phyloP scores from a whole-genome alignment of 2,113 vertebrate species.

The Tringa solitaria region DNA sequence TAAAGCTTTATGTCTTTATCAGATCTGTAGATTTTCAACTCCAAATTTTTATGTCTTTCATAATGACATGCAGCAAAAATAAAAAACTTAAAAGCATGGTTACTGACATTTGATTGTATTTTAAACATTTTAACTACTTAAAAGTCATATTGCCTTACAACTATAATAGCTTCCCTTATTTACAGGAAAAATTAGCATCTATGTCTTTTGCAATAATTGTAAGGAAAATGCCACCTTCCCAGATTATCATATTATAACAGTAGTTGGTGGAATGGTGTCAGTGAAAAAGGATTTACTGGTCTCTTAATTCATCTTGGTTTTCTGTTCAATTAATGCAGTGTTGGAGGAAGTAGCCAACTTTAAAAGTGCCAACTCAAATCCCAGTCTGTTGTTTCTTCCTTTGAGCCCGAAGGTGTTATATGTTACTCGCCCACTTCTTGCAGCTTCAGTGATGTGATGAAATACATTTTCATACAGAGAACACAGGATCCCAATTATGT shows the following conservation, averaged over 20 bases:
- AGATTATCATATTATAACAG: not conserved
- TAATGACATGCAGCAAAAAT: not conserved
- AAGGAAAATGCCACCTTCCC: not conserved
- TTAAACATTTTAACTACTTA: not conserved
- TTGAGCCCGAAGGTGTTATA: slow-evolving; percentile 1
- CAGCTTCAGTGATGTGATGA: slow-evolving; percentile 5
- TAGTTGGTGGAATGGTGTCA: not conserved
- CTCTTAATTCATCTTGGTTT: not conserved
- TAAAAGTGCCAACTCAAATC: not conserved
- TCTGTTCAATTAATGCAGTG: slow-evolving; percentile 21
- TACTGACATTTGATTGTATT: not conserved
- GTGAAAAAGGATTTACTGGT: not conserved
- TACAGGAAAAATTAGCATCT: not conserved
- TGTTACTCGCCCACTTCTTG: not conserved
- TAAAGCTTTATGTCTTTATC: not conserved
- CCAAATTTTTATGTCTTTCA: not conserved
- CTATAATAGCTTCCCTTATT: not conserved
- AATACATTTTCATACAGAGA: not conserved
- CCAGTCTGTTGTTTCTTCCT: slow-evolving; percentile 19
- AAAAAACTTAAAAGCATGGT: not conserved
- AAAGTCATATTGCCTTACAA: not conserved
- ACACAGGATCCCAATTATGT: not conserved
- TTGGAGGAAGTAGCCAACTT: not conserved
- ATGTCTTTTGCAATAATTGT: not conserved
- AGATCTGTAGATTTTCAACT: not conserved